Base-by-base conservation (phyloP, 2,888 invertebrate genomes). In the Nymphalis urticae region DNA sequence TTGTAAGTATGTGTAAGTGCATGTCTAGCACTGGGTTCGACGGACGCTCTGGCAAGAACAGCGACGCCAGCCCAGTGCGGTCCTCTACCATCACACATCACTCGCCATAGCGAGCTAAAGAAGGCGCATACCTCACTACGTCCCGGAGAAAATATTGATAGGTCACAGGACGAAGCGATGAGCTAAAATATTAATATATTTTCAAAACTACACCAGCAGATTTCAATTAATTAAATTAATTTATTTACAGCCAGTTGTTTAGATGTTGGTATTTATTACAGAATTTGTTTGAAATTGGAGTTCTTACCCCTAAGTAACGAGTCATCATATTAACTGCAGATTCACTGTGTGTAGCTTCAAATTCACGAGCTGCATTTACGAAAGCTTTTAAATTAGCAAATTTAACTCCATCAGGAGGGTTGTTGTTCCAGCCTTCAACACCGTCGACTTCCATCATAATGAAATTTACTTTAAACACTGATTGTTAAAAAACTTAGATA, bases 1-100 rank as follows among this genome's bases (percentile, higher is more conserved):
- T 91, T 95, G 79, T 95, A 96, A 0, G 94, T 95, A 76, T 95
- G 94, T 47, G 95, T 95, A 0, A 96, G 87, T 1, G 94, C 94
- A 78, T 94, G 90, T 73, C 94, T 89, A 0, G 95, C 95, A 61
- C 93, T 91, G 0, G 94, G 87, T 79, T 95, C 95, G 70, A 93
- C 93, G 73, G 94, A 94, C 5, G 94, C 95, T 66, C 94, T 93
- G 24, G 94, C 89, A 42, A 96, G 84, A 53, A 95, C 95, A n/a
- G 94, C 94, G 0, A 96, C 87, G 6, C 94, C 94, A 19, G 93
- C 93, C 96, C 96, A 96, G 50, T 95, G 93, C 0, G 94, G 93
- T 0, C 94, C 94, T 56, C 94, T 87, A 0, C 93, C 84, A 69
- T 91, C 92, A 47, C 93, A 93, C 93, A 96, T 94, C 21, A 95